phyloP scores from a whole-genome alignment of 2,113 vertebrate genomes.

The Physeter macrocephalus region DNA sequence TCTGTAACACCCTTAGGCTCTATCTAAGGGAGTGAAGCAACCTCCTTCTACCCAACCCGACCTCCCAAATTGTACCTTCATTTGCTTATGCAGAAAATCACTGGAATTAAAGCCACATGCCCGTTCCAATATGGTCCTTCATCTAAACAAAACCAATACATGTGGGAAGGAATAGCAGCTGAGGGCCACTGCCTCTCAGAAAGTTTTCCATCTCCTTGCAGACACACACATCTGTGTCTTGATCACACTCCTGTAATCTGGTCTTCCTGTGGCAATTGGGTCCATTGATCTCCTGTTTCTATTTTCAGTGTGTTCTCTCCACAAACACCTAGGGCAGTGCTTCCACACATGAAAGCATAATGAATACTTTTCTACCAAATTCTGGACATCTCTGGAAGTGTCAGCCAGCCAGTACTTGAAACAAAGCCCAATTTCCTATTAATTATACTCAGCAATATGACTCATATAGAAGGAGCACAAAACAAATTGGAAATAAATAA shows the following conservation, averaged over 20 bases:
- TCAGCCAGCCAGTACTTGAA: background rate
- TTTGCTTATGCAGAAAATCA: background rate
- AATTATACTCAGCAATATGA: conserved; percentile 35
- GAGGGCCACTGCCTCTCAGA: background rate
- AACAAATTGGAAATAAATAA: conserved; percentile 24
- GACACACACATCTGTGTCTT: background rate
- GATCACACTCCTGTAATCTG: background rate
- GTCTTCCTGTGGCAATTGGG: background rate
- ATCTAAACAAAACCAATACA: background rate
- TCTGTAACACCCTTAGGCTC: background rate
- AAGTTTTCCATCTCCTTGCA: background rate
- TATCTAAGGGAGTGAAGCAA: background rate
- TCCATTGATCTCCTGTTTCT: background rate
- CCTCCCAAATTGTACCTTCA: background rate
- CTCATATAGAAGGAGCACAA: background rate
- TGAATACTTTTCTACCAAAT: background rate
- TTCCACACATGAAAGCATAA: background rate
- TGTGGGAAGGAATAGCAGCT: fast-evolving
- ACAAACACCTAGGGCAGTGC: background rate
- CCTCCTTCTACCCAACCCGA: background rate
- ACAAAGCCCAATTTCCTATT: background rate
- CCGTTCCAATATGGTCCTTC: background rate
- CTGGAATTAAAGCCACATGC: background rate
- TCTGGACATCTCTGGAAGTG: background rate
- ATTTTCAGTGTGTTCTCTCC: background rate